A percentile compares a stretch with the other conserved stretches of the same genome.
These are phyloP conservation scores for Helarctos malayanus DNA, from an alignment of 2,797 vertebrate genomes.

Conservation along the genomic window DNA sequence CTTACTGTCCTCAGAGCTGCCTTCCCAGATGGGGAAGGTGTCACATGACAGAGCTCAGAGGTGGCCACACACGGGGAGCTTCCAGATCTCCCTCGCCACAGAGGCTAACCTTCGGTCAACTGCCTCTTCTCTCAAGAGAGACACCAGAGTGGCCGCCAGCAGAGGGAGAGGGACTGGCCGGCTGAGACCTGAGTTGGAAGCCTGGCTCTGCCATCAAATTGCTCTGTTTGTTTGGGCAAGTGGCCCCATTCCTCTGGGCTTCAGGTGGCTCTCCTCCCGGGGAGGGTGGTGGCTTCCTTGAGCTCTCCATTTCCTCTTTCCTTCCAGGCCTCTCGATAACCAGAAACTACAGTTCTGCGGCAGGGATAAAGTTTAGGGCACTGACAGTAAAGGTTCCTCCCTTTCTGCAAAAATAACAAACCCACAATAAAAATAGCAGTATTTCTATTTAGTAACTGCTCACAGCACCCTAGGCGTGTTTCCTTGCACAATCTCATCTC, in stretches of 20 bases:
- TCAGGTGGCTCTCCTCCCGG: not conserved
- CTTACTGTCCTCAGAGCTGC: not conserved
- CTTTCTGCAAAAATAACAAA: not conserved
- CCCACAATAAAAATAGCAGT: not conserved
- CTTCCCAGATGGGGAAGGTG: not conserved
- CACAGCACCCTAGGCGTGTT: not conserved
- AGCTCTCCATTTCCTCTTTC: not conserved
- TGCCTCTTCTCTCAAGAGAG: not conserved
- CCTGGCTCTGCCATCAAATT: not conserved
- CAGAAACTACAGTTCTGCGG: not conserved
- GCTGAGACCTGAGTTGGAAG: not conserved
- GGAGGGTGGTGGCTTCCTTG: fast-evolving
- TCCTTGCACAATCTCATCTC: too few relatives aligned
- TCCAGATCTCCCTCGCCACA: not conserved
- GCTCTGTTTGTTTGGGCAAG: not conserved
- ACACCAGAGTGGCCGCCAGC: not conserved
- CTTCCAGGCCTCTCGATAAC: not conserved
- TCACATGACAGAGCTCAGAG: not conserved
- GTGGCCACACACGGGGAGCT: not conserved
- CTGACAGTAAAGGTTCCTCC: not conserved
- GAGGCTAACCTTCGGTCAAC: not conserved
- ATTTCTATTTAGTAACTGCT: not conserved
- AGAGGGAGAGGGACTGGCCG: too few relatives aligned
- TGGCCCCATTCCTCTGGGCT: not conserved
- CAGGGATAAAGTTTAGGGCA: not conserved